A percentile compares a stretch with the other conserved stretches of the same genome.
phyloP scores from a whole-genome alignment of 2,888 invertebrate species.

The Molorchus minor region DNA sequence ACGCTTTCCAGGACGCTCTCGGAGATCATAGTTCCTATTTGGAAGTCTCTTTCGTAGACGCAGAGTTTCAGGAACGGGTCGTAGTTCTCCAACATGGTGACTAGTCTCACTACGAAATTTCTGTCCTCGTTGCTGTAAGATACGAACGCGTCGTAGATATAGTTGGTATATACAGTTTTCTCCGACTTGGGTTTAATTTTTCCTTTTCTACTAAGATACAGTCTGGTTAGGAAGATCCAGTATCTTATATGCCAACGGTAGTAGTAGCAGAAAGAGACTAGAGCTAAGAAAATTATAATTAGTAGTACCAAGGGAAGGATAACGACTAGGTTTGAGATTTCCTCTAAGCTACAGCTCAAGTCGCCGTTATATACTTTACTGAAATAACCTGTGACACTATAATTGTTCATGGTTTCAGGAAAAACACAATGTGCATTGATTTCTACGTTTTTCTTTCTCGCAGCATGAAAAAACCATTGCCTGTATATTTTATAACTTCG shows the following conservation, averaged over 20 bases:
- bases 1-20: slow-evolving; percentile 74
- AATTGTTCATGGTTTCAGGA: slow-evolving; percentile 44
- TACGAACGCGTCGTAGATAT: slow-evolving; percentile 70
- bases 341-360: slow-evolving; percentile 31
- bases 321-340: slow-evolving; percentile 24
- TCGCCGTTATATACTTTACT: slow-evolving; percentile 32
- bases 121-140: slow-evolving; percentile 71
- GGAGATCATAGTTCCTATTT: slow-evolving; percentile 71
- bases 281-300: slow-evolving; percentile 62
- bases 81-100: slow-evolving; percentile 68
- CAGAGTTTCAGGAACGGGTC: slow-evolving; percentile 71
- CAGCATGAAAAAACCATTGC: neutral
- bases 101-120: slow-evolving; percentile 70
- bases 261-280: slow-evolving; percentile 59
- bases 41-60: slow-evolving; percentile 75
- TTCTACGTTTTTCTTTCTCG: neutral
- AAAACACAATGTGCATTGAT: slow-evolving; percentile 38
- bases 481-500: slow-evolving; percentile 35
- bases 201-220: slow-evolving; percentile 64
- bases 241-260: slow-evolving; percentile 65
- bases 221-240: slow-evolving; percentile 67
- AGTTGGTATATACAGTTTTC: slow-evolving; percentile 52
- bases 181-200: slow-evolving; percentile 50
- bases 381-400: slow-evolving; percentile 46
- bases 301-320: slow-evolving; percentile 39